Evolutionary conservation across 2,113 vertebrate genomes (phyloP), one percentile per base, ranked within the genome.

Genomic region (Atlantisia rogersi): DNA sequence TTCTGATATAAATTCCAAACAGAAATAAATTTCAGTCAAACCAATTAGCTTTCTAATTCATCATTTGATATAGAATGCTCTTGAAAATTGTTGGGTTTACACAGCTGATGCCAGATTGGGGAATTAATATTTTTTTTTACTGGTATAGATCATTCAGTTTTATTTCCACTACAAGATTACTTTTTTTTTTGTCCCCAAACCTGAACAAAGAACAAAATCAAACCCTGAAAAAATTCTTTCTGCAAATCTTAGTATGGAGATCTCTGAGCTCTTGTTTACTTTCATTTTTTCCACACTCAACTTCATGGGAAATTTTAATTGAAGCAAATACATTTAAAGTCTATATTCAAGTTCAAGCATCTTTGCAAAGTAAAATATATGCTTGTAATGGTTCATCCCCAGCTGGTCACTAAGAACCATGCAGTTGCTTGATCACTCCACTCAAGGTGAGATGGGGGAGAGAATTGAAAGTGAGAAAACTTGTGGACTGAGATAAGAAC

Each of bases 171-270:
- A 15, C 4, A n/a, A 0, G 2, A 84, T 3, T 25, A 19, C 8
- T 12, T 46, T 53, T 48, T 40, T 48, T n/a, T 0, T 40, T n/a
- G 35, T 32, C 0, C 35, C 5, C 2, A 52, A 67, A 76, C 3
- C 2, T 25, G 26, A 25, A 2, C 0, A 31, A 9, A 22, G 4
- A 44, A 8, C 2, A 24, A n/a, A 63, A 63, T 8, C 1, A 42
- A 67, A 19, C 0, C 8, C 11, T 46, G 11, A 5, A 67, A 35
- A 7, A 15, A 39, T 44, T 64, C 0, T 44, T 52, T 48, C 21
- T 73, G 12, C 2, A 7, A 62, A 35, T 67, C 70, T n/a, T 48
- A 32, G 7, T 12, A 25, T 28, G 19, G 55, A 24, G 4, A 56
- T 5, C 4, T 14, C 29, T 22, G 35, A 52, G 42, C 10, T 16